Conservation (phyloP, 2,888 invertebrate species). For the Mesorhabditis belari region DNA sequence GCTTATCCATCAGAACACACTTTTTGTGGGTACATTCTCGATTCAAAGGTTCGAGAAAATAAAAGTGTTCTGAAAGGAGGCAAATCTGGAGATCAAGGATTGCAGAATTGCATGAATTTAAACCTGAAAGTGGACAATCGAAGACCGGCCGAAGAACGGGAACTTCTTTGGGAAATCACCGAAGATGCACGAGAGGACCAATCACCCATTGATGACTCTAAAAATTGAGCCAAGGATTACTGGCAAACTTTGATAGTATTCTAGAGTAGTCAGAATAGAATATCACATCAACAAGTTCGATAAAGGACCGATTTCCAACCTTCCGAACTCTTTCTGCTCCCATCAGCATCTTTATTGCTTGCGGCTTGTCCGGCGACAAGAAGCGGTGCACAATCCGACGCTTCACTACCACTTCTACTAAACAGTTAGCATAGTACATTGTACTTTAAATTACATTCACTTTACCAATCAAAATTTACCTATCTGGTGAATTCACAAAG, state of each 20-base stretch:
- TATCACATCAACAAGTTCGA: not conserved
- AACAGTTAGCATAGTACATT: not conserved
- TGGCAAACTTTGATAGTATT: too few species aligned
- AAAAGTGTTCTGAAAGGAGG: too few species aligned
- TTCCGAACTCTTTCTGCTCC: conserved; percentile 32
- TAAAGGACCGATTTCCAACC: conserved; percentile 10
- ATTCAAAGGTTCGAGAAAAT: too few species aligned
- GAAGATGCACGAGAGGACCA: conserved; percentile 51
- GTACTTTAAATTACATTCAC: conserved; percentile 1
- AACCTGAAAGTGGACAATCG: too few species aligned
- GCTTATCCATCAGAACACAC: too few species aligned
- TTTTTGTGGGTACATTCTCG: too few species aligned
- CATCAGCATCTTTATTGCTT: conserved; percentile 6
- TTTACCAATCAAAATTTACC: conserved; percentile 24
- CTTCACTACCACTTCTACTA: conserved; percentile 12
- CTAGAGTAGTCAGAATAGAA: not conserved
- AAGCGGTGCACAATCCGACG: conserved; percentile 49
- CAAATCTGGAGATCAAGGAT: too few species aligned
- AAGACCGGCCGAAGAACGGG: conserved; percentile 45
- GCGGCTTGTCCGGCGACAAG: conserved; percentile 25
- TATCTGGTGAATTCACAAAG: conserved; percentile 51
- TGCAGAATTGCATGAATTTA: too few species aligned
- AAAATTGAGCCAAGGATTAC: too few species aligned
- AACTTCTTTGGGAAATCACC: conserved; percentile 47
- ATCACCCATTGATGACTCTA: conserved; percentile 48